Evolutionary conservation across 2,888 invertebrate genomes (phyloP), one percentile per base, ranked within the genome.

Genomic region (Dorcus parallelipipedus): DNA sequence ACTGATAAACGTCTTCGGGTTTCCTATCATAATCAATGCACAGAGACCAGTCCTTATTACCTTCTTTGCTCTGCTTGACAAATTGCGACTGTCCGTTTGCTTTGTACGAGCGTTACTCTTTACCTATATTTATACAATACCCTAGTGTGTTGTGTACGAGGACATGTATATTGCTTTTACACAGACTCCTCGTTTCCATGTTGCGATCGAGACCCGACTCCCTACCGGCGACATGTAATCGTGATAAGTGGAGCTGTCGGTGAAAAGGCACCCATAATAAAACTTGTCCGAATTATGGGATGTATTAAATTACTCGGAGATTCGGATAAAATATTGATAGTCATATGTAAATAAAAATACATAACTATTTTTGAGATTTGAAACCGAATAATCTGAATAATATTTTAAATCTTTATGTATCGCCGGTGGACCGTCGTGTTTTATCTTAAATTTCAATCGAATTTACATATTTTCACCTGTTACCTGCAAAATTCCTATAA

Each of bases 161-260:
- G 49, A 49, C 49, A 55, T 49, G 54, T 54, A 54, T 54, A 55
- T 49, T 49, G 49, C 49, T 26, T 38, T 42, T 52, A 40, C 52
- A 41, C 56, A 42, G 56, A 56, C 49, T 56, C 43, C 51, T 56
- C 51, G 47, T 51, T 57, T 57, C 39, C 57, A 50, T 47, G 58
- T 57, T 54, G 43, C 43, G 49, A 54, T 54, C 56, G 52, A 56
- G 53, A 38, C 56, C 14, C 39, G 58, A 49, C 63, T 61, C 63
- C 63, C 63, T 58, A 59, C 63, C 39, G 59, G 45, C 57, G 53
- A 52, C 61, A 57, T 61, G 56, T 54, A 56, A 58, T 61, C 58
- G 59, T 63, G 63, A 63, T 63, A 63, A 63, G 59, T 63, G 63
- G 52, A 55, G 54, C 61, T 61, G 61, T 59, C 63, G 50, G 52